Conservation (phyloP, 1,140 invertebrate species). For the Psix sp. region DNA sequence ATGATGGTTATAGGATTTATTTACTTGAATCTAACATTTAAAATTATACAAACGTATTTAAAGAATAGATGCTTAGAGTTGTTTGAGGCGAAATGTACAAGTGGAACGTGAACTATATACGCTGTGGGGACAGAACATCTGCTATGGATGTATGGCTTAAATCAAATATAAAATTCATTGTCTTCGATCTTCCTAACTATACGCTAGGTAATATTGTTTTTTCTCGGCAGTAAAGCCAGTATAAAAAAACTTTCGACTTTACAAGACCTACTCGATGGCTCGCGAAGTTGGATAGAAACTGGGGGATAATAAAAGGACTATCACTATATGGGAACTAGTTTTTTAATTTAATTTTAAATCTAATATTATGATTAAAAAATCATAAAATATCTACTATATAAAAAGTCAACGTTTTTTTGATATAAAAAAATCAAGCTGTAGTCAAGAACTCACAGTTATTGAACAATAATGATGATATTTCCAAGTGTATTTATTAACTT, state of each 20-base stretch:
- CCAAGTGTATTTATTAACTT: too few species aligned
- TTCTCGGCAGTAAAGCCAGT: constrained; percentile 23
- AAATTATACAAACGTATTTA: constrained; percentile 5
- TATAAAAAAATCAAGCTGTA: too few species aligned
- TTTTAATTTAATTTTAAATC: too few species aligned
- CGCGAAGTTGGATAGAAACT: too few species aligned
- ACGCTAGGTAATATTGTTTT: constrained; percentile 26
- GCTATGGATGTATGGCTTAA: constrained; percentile 67
- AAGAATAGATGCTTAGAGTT: constrained; percentile 1
- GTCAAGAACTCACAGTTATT: too few species aligned
- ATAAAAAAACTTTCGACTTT: constrained; percentile 18
- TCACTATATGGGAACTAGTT: too few species aligned
- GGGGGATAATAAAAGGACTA: not conserved
- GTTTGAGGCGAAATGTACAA: constrained; percentile 32
- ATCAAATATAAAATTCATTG: constrained; percentile 74
- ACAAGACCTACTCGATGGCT: too few species aligned
- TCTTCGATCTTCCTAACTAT: constrained; percentile 70
- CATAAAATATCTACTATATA: too few species aligned
- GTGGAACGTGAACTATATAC: constrained; percentile 57
- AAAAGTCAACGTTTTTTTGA: too few species aligned
- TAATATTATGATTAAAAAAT: too few species aligned
- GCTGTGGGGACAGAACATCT: constrained; percentile 70
- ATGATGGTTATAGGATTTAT: too few species aligned
- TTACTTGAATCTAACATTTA: not conserved
- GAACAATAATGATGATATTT: too few species aligned